Base-by-base conservation (phyloP, 2,888 invertebrate genomes). In the Brenthis ino region DNA sequence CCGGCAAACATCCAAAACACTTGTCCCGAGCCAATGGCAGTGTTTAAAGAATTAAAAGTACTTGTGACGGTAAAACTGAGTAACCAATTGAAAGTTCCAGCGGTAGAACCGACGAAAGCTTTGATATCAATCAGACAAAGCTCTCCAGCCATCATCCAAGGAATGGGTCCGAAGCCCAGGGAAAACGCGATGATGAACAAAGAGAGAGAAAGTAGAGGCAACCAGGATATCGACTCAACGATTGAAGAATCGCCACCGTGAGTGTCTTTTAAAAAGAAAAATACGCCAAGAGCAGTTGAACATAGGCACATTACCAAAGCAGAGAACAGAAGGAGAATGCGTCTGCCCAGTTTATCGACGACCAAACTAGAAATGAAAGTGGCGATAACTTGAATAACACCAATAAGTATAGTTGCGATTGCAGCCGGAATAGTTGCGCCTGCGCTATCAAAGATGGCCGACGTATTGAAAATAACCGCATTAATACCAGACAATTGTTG, bases 401-500 rank as follows among this genome's bases (percentile, higher is more conserved):
- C 98, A 48, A 98, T 95, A 61, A 97, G 94, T 50, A 98, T 97
- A 0, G 97, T 95, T 0, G 96, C 95, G 6, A 94, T 82, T 48
- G 94, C 92, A 0, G 95, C 83, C 14, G 94, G 85, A 33, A 97
- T 90, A 0, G 86, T 73, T 1, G 94, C 93, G 5, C 94, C 95
- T 13, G 96, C 95, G 50, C 93, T 94, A 64, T 86, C 79, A 85
- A 98, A 98, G 71, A 98, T 98, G 2, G 93, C 84, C 0, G 94
- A 94, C 0, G 96, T 94, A 79, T 97, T 97, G 85, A 97, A 96
- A 74, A 97, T 96, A 6, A 97, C 96, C 0, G 96, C 96, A 79
- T 97, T 97, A 64, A 97, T 95, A 53, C 97, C 97, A 71, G 96
- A 95, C 67, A 98, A 91, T 84, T 98, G 98, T 82, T 98, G 98